Base-by-base conservation (phyloP, 2,113 vertebrate species). In the Gambusia holbrooki region DNA sequence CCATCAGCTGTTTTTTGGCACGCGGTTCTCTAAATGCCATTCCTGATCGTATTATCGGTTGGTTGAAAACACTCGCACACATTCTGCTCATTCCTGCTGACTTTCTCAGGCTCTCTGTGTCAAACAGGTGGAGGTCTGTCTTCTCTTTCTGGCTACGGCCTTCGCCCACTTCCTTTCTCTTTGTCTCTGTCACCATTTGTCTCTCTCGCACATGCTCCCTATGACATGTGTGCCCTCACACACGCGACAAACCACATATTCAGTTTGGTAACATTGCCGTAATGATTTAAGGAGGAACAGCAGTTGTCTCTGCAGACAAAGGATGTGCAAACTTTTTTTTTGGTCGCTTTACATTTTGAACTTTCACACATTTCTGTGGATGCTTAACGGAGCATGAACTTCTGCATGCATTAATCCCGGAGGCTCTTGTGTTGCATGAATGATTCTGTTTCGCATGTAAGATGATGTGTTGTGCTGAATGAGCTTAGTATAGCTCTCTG, bases 61-160 rank as follows among this genome's bases (percentile, higher is more conserved):
- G 73, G 69, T 78, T 33, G 4, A 78, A 69, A 76, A 30, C 72
- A 69, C 81, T 71, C 58, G 5, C 10, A 5, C 25, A 60, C 93
- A 91, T 93, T 89, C 89, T 92, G 74, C 85, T 93, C 91, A 92
- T 93, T 92, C 93, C 92, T 82, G n/a, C 73, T 40, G 78, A 93
- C 90, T 93, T 94, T 94, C 92, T 94, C 93, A 93, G 89, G 93
- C 92, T 92, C 93, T 89, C 90, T 80, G 86, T 91, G 91, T 93
- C 92, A 89, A 88, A 91, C 93, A 94, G 92, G 92, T 94, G 93
- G 91, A 86, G 42, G 77, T 54, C 79, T 87, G 76, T 87, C 83
- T 77, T 85, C 79, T 66, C 81, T 83, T 28, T 87, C 77, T 75
- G 66, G 76, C 75, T 69, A 61, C 51, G 37, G 37, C 27, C 51